These are phyloP conservation scores for Tupaia tana DNA, from an alignment of 2,113 vertebrate genomes.

Conservation along the genomic window DNA sequence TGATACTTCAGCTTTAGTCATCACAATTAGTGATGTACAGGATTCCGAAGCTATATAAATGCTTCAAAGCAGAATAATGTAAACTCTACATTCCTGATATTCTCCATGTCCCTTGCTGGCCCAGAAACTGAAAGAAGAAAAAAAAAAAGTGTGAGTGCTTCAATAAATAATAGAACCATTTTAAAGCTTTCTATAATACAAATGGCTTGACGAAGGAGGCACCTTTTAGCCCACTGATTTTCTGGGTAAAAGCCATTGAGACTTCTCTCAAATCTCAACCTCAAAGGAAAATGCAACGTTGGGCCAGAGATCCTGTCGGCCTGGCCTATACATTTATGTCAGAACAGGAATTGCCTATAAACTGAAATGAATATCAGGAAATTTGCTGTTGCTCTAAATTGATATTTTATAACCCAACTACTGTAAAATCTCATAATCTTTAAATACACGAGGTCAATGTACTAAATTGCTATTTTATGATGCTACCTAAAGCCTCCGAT, in stretches of 20 bases:
- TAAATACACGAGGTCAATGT: slow-evolving; percentile 81
- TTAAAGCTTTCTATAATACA: slow-evolving; percentile 75
- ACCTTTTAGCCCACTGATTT: slow-evolving; percentile 67
- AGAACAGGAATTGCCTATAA: slow-evolving; percentile 83
- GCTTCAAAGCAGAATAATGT: slow-evolving; percentile 54
- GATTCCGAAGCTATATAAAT: slow-evolving; percentile 58
- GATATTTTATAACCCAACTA: slow-evolving; percentile 83
- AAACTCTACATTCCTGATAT: slow-evolving; percentile 58
- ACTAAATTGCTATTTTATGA: slow-evolving; percentile 73
- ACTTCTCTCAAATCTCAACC: slow-evolving; percentile 20
- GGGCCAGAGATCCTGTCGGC: slow-evolving; percentile 70
- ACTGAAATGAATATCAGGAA: slow-evolving; percentile 82
- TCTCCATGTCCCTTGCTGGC: slow-evolving; percentile 68
- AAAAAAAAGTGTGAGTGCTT: slow-evolving; percentile 55
- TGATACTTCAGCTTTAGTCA: slow-evolving; percentile 75
- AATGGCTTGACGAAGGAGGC: slow-evolving; percentile 72
- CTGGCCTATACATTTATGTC: slow-evolving; percentile 74
- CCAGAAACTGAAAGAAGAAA: slow-evolving; percentile 37
- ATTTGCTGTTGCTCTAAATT: slow-evolving; percentile 81
- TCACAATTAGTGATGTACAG: slow-evolving; percentile 66
- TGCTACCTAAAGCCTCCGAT: slow-evolving; percentile 70
- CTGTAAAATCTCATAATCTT: slow-evolving; percentile 81
- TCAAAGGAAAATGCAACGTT: slow-evolving; percentile 66
- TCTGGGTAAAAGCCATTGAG: slow-evolving; percentile 76
- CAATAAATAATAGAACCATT: slow-evolving; percentile 77